Base-by-base conservation (phyloP, 2,888 invertebrate genomes). In the Lottia gigantea region DNA sequence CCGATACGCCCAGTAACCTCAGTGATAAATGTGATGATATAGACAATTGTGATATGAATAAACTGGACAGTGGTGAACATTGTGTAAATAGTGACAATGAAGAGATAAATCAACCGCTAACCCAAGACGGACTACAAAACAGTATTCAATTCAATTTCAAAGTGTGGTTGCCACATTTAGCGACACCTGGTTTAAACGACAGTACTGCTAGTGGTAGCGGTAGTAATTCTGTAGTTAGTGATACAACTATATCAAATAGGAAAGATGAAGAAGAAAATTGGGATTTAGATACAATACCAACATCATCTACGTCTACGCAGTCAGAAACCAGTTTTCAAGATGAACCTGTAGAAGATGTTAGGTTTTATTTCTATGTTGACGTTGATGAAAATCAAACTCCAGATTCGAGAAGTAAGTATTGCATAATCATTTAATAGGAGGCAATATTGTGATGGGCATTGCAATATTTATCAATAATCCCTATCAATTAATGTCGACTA, bases 1-100 rank as follows among this genome's bases (percentile, higher is more conserved):
- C 76, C 11, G 76, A 78, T 19, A 74, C 77, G 25, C 66, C 68
- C 16, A 70, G 69, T 40, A 68, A 66, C 16, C 66, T 66, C 61
- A 70, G 70, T 31, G 72, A 71, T 47, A 74, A 76, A 46, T 67
- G 71, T 26, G 70, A 67, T 46, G 67, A 67, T 49, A 66, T 71
- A 6, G 72, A 71, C 26, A 74, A 71, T 63, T 61, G 68, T 67
- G 68, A 75, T 55, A 69, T 55, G 55, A 23, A 55, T 12, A 55
- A 72, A 67, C 71, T 46, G 49, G 67, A 61, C 31, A 69, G 67
- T 64, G 70, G 67, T 62, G 45, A 62, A 0, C 47, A 69, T 25
- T 67, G 66, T 68, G 64, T 55, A 2, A n/a, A 64, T 15, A 67
- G 61, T 31, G 70, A 70, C n/a, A 46, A 26, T n/a, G 71, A 71